Evolutionary conservation across 2,797 vertebrate species (phyloP), one percentile per base, ranked within the genome.

Genomic region (Atherinosoma microstoma): DNA sequence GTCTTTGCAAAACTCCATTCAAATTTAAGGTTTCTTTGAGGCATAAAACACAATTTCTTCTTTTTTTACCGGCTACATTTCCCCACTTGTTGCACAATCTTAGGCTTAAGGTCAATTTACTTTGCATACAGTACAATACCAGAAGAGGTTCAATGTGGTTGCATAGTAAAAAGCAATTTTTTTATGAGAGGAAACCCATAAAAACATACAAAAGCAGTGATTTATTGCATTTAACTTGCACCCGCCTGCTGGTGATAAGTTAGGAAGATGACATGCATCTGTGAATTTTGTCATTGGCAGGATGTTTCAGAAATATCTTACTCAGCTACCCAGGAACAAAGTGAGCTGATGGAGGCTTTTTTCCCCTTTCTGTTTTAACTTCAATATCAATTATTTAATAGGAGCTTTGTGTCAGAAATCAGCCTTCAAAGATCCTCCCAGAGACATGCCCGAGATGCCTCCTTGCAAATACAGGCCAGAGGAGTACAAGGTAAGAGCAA

Each of bases 391-490:
- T 65, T 63, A 24, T 77, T 75, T 76, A 15, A 64, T 80, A 96
- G 96, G 93, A 85, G 79, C 76, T 64, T 87, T 84, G 85, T 91
- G 90, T 90, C 92, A 93, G 71, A 91, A 91, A 79, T 85, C 91
- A 4, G 63, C 84, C 71, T 34, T 89, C 71, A 89, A 83, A 73
- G 70, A 89, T 77, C 24, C 70, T n/a, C 5, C 62, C 4, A 1
- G 74, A 59, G 82, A 91, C 9, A 38, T 90, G 45, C 92, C 92
- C 58, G 88, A 89, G 80, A 98, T 98, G 96, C 97, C 97, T 15
- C 90, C 94, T 0, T 98, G 97, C 79, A 89, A 92, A 87, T 97
- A 97, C 86, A 90, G 77, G 35, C 96, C 97, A 42, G 91, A 95
- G 75, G 87, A 92, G 79, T 97, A 97, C 75, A 85, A 94, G 91